Base-by-base conservation (phyloP, 2,113 vertebrate genomes). In the Himantopus leucocephalus region DNA sequence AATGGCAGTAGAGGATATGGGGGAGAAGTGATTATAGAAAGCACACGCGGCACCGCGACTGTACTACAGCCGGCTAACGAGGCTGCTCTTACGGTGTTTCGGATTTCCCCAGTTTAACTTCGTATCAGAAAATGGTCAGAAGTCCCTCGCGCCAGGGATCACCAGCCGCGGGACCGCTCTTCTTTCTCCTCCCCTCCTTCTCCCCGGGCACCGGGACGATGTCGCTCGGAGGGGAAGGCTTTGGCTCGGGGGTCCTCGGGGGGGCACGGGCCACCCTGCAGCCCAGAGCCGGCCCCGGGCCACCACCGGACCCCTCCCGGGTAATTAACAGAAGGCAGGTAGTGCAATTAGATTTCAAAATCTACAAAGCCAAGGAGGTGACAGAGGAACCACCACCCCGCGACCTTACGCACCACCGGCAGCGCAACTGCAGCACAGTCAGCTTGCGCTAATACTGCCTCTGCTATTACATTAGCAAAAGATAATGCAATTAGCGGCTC, bases 401-500 rank as follows among this genome's bases (percentile, higher is more conserved):
- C 10, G 74, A 72, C 0, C 3, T 34, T 29, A 9, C 77, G 26
- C 45, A 50, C 48, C 48, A 50, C 11, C 12, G 23, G 48, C 48
- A 50, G 48, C 48, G 12, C 48, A 22, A 21, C 2, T 13, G 47
- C 55, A 21, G 53, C 2, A 8, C 26, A 24, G 75, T 3, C 71
- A 66, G 12, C 47, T 20, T 10, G 22, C 6, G 1, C 47, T 58
- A 74, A 13, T 9, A 35, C 35, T 47, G 81, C 75, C 71, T 66
- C 78, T 10, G 17, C 12, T 17, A 94, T 85, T 73, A 10, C 4
- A 88, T 92, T 76, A 96, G 63, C 67, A 30, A 48, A 37, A 37
- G 53, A 10, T 41, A 94, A 92, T 5, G 34, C 74, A 82, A 94
- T 96, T 39, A 93, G 75, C 82, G 53, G 81, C 17, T 39, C 85